Base-by-base conservation (phyloP, 2,113 vertebrate species). In the Ascaphus truei region DNA sequence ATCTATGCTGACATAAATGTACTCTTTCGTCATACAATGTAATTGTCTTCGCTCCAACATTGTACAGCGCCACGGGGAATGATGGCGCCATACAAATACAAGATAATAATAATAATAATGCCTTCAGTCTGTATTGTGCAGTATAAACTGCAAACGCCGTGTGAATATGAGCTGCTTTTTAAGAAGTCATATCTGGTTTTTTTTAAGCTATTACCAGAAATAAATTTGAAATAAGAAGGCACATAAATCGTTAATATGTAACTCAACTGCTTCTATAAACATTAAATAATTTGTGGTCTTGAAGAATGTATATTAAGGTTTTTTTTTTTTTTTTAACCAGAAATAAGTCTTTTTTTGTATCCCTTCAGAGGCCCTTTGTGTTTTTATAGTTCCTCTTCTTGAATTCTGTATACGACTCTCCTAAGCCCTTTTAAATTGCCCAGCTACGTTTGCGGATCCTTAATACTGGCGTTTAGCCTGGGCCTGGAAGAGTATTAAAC, bases 361-460 rank as follows among this genome's bases (percentile, higher is more conserved):
- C 56, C 29, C 30, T 11, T 58, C 10, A 39, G 43, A 41, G 65
- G 29, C 41, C 16, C 33, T 59, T 37, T 50, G 57, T 39, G 45
- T 13, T 71, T 71, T 71, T 61, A 71, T 61, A 31, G 45, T 59
- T 60, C 67, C 56, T 20, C 39, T 71, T 23, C 33, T 41, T 41
- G 31, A 25, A 41, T 41, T 41, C 57, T 52, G 37, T 52, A 71
- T 52, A 61, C 26, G 67, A 61, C 56, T 61, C 67, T 52, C 67
- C 18, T 71, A 71, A 71, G 67, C 52, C 67, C 45, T 71, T 61
- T 60, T 51, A 61, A 71, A 61, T 71, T 61, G 47, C 45, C 27
- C 56, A 71, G 55, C 33, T 11, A 26, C 27, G 8, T 50, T 71
- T 61, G 45, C 45, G 67, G 27, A 41, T 39, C 39, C 4, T 3